Base-by-base conservation (phyloP, 2,113 vertebrate species). In the Pelecanoides urinatrix region DNA sequence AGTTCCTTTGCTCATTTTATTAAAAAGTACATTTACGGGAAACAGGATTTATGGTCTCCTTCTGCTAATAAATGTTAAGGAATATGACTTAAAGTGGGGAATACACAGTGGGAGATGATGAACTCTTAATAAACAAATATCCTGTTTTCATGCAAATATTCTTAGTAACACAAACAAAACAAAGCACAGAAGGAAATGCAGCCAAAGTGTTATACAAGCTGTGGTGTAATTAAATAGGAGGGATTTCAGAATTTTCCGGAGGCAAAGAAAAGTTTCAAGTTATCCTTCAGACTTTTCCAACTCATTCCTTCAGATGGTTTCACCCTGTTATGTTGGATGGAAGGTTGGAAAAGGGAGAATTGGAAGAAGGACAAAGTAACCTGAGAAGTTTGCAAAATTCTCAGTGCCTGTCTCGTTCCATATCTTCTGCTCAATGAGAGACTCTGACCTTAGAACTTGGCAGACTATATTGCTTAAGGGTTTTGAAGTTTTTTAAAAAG, bases 71-170 rank as follows among this genome's bases (percentile, higher is more conserved):
- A 96, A 91, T 45, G 93, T 86, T 96, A 91, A 97, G 86, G 80
- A 96, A 94, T 92, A 95, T 92, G 77, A 94, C 86, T 94, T 93
- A 88, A 92, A 92, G 62, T 92, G 70, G 83, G 81, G 89, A 88
- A 92, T 94, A 88, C 96, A 77, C 93, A 97, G 94, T 92, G 92
- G 94, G 95, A 95, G 80, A 96, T 93, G 67, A 97, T 97, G 94
- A 97, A 86, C 74, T 94, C 61, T 91, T 97, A 97, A 97, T 96
- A 94, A 95, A 92, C 83, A 96, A 96, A 95, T 94, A 97, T 97
- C 88, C 90, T 96, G 93, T 97, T 95, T 97, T 96, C 94, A 95
- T 93, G 91, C 96, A 95, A 95, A 97, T 97, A 96, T 92, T 97
- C 94, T 94, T 95, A 97, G 97, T 96, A 97, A 97, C 90, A 81